phyloP scores from a whole-genome alignment of 2,113 vertebrate species.

The Boleophthalmus pectinirostris region DNA sequence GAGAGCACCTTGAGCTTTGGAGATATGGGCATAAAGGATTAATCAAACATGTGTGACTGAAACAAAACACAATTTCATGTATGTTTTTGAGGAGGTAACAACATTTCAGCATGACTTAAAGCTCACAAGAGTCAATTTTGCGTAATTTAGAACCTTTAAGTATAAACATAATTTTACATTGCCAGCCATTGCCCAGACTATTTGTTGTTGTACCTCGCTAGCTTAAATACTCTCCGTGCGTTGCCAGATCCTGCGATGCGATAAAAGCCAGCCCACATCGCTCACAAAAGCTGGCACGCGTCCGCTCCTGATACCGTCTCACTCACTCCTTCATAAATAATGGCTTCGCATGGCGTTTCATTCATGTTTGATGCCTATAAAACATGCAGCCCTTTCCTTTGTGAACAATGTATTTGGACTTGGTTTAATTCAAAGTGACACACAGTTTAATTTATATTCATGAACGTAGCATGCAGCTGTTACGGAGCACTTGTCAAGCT shows the following conservation, averaged over 20 bases:
- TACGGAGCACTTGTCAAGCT: conserved; percentile 17
- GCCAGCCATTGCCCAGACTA: conserved; percentile 29
- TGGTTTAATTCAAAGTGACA: conserved; percentile 32
- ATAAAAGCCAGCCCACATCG: conserved; percentile 20
- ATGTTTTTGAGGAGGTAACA: no score
- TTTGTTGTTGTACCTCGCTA: conserved; percentile 39
- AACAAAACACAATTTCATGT: no score
- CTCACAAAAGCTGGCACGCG: background rate
- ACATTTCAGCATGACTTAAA: no score
- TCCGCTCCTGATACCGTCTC: background rate
- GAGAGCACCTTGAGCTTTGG: no score
- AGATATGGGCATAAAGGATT: no score
- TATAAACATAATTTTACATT: no score
- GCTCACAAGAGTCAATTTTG: no score
- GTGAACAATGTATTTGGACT: conserved; percentile 8
- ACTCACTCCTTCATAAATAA: conserved; percentile 18
- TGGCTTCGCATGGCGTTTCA: background rate
- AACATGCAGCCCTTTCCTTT: conserved; percentile 25
- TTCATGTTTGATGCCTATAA: conserved; percentile 19
- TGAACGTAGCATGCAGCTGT: conserved; percentile 21
- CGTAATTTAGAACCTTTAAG: no score
- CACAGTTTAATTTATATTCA: conserved; percentile 38
- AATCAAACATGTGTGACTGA: no score
- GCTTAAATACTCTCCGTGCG: background rate
- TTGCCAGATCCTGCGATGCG: conserved; percentile 35